Base-by-base conservation (phyloP, 2,113 vertebrate genomes). In the Probosciger aterrimus region DNA sequence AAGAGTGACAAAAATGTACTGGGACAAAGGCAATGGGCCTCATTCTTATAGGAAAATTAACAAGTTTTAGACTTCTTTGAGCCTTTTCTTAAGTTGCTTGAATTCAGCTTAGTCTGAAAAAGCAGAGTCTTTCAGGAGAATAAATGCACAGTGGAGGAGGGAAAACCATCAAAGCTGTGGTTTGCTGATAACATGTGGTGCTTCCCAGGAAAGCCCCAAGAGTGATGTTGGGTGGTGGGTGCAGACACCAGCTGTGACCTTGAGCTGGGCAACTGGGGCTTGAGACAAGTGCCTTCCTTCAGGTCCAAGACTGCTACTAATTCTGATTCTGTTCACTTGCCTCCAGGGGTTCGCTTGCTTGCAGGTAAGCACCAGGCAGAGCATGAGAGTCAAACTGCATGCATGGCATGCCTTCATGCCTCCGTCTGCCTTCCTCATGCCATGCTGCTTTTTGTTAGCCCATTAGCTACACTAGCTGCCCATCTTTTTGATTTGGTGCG, bases 341-440 rank as follows among this genome's bases (percentile, higher is more conserved):
- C 28, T 17, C 35, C 33, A 44, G 81, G 14, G 14, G n/a, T 35
- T 59, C 4, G 6, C n/a, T 35, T 13, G 49, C 28, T 31, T 17
- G 39, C 33, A 41, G 84, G 27, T 16, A 6, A 75, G 76, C 8
- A 14, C 5, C 37, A 5, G 62, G 37, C n/a, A 78, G 82, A 71
- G 44, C 31, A 17, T 1, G 24, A 24, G 39, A 41, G 11, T 12
- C 59, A 13, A 35, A 7, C 30, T 15, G 44, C 25, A 6, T 14
- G 0, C 0, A 0, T 2, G 37, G 55, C 35, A 23, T 4, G 3
- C 7, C 2, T 3, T 4, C 0, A 8, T 35, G 55, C 7, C 27
- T 25, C 53, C 6, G 2, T 30, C 31, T 6, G 0, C 6, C 37
- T 37, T 44, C 50, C 47, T 35, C 39, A 1, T 4, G 24, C 14